phyloP scores from a whole-genome alignment of 2,797 vertebrate species.

The Caiman crocodilus region DNA sequence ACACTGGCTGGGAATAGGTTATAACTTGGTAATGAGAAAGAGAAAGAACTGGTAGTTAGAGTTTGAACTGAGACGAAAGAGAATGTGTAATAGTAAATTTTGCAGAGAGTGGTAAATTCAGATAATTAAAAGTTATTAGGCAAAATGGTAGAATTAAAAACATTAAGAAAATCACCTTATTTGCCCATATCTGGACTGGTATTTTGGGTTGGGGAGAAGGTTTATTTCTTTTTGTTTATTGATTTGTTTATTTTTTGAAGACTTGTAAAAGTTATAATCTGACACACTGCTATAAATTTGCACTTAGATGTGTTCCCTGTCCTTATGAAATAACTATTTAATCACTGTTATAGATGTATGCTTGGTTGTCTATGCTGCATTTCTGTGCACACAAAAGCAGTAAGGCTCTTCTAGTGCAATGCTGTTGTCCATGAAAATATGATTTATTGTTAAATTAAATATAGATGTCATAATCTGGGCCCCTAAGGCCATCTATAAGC shows the following conservation, averaged over 20 bases:
- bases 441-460: slow-evolving; percentile 73
- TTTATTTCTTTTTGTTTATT: not conserved
- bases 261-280: slow-evolving; percentile 30
- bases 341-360: not conserved
- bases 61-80: slow-evolving; percentile 44
- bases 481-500: slow-evolving; percentile 36
- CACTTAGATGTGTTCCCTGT: slow-evolving; percentile 27
- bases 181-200: not conserved
- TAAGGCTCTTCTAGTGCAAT: slow-evolving; percentile 33
- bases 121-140: slow-evolving; percentile 51
- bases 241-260: not conserved
- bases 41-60: slow-evolving; percentile 11
- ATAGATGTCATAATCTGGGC: slow-evolving; percentile 57
- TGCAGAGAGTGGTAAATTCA: slow-evolving; percentile 35
- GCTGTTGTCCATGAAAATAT: slow-evolving; percentile 58
- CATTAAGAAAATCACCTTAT: slow-evolving; percentile 14
- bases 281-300: not conserved
- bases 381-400: slow-evolving; percentile 31
- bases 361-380: slow-evolving; percentile 50
- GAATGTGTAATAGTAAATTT: slow-evolving; percentile 48
- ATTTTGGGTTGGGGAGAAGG: too few relatives aligned
- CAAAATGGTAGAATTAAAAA: slow-evolving; percentile 30
- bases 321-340: slow-evolving; percentile 38
- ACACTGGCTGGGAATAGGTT: not conserved
- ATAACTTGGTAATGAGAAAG: slow-evolving; percentile 25